Evolutionary conservation across 2,888 invertebrate species (phyloP).

Genomic region (Leucophora obtusa): DNA sequence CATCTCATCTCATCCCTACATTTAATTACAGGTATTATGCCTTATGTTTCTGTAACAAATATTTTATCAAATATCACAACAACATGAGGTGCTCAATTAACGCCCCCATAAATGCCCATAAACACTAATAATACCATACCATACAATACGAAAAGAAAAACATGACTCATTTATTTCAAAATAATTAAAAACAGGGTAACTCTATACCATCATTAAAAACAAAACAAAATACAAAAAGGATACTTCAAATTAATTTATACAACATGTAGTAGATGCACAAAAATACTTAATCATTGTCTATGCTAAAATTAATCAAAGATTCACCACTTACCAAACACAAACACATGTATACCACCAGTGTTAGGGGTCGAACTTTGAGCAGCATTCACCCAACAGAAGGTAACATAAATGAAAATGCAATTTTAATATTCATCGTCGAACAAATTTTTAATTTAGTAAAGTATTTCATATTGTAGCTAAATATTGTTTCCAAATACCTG

Average conservation of each 20-base stretch:
- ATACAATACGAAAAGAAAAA: conserved; percentile 24
- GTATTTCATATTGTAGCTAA: conserved; percentile 20
- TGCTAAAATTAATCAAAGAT: conserved; percentile 75
- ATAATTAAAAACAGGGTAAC: conserved; percentile 67
- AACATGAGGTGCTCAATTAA: conserved; percentile 26
- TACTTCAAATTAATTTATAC: not conserved
- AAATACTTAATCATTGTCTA: conserved; percentile 76
- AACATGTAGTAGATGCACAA: conserved; percentile 63
- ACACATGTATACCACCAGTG: conserved; percentile 33
- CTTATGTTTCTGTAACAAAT: conserved; percentile 43
- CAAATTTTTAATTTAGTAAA: conserved; percentile 37
- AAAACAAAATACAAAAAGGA: not conserved
- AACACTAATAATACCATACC: not conserved
- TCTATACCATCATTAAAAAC: conserved; percentile 17
- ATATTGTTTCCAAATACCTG: conserved; percentile 8
- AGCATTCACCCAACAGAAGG: conserved; percentile 64
- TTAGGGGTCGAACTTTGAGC: conserved; percentile 69
- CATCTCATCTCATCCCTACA: not conserved
- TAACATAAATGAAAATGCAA: conserved; percentile 60
- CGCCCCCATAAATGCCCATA: conserved; percentile 16
- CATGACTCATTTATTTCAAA: conserved; percentile 67
- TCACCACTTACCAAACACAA: conserved; percentile 58
- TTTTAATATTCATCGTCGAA: conserved; percentile 52
- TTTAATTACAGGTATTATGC: conserved; percentile 47
- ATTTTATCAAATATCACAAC: conserved; percentile 31